Base-by-base conservation (phyloP, 2,797 vertebrate species). In the Coilia nasus region DNA sequence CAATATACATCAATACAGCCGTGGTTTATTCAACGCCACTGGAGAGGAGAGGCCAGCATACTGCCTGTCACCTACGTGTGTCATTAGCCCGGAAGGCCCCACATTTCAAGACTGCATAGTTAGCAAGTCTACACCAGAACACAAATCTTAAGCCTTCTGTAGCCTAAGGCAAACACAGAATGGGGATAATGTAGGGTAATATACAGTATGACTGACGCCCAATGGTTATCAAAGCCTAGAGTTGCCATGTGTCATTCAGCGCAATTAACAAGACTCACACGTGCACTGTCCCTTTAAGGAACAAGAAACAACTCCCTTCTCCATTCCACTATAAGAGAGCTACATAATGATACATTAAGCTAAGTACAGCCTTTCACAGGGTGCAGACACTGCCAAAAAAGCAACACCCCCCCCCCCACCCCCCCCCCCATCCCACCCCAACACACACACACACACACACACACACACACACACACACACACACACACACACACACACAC, bases 311-410 rank as follows among this genome's bases (percentile, higher is more conserved):
- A 31, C 60, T 87, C 78, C 28, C 44, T 54, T 10, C 50, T 54
- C 71, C 71, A 44, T 44, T 28, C 31, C 78, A 84, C 60, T 87
- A 86, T 57, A 85, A 85, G 85, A 71, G 46, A 71, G 81, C 84
- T 82, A 82, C 83, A 88, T 85, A 88, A 86, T 88, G 85, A 81
- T 82, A 86, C 75, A 90, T 84, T 80, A 82, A 85, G 84, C 71
- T 62, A 56, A 59, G 31, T 41, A 80, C 62, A 86, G 71, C 41
- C 64, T 87, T 87, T 87, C 85, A 47, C 78, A 71, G 81, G 85
- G 60, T 57, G 64, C 64, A 41, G 54, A 82, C 57, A 71, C 35
- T 23, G 35, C 71, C 7, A 78, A 19, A 35, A 59, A 59, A 59
- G 50, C 50, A 59, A 59, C 50, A 54, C 10, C 50, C 19, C 25